A percentile compares a stretch with the other conserved stretches of the same genome.
Conservation (phyloP, 2,888 invertebrate genomes). For the Omphaloscelis lunosa region DNA sequence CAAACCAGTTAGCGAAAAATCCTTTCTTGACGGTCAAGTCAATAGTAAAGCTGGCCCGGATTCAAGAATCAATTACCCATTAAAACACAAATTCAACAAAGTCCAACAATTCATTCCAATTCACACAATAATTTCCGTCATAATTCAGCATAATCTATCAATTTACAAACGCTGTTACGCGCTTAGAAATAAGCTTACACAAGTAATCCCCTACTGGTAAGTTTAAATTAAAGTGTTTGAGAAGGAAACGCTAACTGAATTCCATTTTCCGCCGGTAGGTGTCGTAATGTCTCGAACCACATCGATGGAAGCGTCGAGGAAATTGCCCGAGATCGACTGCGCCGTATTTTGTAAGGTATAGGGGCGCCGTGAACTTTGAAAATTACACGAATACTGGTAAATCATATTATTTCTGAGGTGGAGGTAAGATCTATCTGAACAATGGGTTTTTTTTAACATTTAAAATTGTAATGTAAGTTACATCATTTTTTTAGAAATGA, state of each 20-base stretch:
- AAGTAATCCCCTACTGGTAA: conserved; percentile 56
- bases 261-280: conserved; percentile 57
- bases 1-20: neutral
- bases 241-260: conserved; percentile 60
- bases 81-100: conserved; percentile 15
- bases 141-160: conserved; percentile 55
- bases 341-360: conserved; percentile 27
- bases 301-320: conserved; percentile 56
- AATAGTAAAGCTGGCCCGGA: neutral
- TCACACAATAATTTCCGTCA: conserved; percentile 17
- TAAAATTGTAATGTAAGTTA: no score
- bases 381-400: conserved; percentile 30
- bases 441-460: neutral
- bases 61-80: conserved; percentile 1
- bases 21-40: neutral
- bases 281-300: conserved; percentile 53
- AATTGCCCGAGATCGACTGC: conserved; percentile 58
- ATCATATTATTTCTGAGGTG: conserved; percentile 28
- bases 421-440: conserved; percentile 2
- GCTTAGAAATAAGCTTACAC: conserved; percentile 49
- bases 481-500: no score
- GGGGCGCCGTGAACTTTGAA: conserved; percentile 24
- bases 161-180: conserved; percentile 46
- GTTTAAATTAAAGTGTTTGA: conserved; percentile 63
- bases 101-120: neutral